Percentiles rank a stretch among this genome's conserved stretches.
Evolutionary conservation across 2,797 vertebrate genomes (phyloP).

Genomic region (Platyrinchus mystaceus): DNA sequence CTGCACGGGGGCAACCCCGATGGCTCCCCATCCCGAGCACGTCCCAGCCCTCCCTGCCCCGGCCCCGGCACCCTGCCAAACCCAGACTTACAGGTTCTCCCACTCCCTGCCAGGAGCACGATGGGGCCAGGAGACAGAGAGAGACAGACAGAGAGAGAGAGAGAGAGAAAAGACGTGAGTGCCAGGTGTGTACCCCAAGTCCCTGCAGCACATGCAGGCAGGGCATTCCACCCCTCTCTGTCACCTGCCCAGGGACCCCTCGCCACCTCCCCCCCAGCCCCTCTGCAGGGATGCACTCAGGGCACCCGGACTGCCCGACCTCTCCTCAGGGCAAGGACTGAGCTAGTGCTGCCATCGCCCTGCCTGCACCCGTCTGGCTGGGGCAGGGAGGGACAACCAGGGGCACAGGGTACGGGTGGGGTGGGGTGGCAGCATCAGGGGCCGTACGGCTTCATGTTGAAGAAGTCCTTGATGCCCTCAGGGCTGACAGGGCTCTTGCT

Average conservation of each 20-base stretch:
- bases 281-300: background rate
- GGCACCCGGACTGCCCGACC: background rate
- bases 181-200: rapidly evolving
- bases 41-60: background rate
- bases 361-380: background rate
- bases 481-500: constrained; percentile 87
- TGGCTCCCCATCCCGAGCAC: rapidly evolving
- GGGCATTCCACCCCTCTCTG: rapidly evolving
- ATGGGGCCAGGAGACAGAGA: constrained; percentile 38
- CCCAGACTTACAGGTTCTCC: constrained; percentile 95
- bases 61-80: background rate
- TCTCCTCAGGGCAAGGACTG: background rate
- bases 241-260: background rate
- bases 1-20: rapidly evolving
- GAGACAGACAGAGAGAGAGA: background rate
- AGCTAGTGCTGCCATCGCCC: background rate
- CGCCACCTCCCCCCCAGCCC: background rate
- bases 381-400: background rate
- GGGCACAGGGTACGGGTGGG: background rate
- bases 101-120: constrained; percentile 90
- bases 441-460: constrained; percentile 99
- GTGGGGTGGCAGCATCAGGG: background rate
- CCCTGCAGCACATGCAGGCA: background rate
- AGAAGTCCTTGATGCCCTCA: constrained; percentile 95
- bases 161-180: background rate